Conservation (phyloP, 2,888 invertebrate species). For the Abrostola tripartita region DNA sequence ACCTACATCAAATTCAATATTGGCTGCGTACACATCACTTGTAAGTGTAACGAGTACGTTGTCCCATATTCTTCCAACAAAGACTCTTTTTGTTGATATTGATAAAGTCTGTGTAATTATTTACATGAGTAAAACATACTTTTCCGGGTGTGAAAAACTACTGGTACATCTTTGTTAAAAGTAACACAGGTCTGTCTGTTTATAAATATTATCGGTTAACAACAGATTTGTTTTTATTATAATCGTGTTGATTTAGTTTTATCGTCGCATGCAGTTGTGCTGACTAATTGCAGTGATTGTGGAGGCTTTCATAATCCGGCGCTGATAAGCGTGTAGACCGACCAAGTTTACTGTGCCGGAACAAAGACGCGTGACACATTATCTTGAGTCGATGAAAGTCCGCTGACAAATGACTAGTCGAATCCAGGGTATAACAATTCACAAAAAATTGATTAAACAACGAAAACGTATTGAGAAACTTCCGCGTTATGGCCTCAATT, state of each 20-base stretch:
- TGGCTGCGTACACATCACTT: conserved; percentile 26
- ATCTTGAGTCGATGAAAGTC: conserved; percentile 50
- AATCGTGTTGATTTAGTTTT: conserved; percentile 33
- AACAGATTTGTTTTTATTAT: conserved; percentile 42
- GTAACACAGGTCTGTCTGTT: conserved; percentile 21
- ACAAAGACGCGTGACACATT: conserved; percentile 63
- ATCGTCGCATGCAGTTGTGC: conserved; percentile 46
- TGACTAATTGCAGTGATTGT: conserved; percentile 67
- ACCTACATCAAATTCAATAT: conserved; percentile 27
- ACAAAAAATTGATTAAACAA: neutral
- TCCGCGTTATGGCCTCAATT: conserved; percentile 6
- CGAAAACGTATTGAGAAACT: conserved; percentile 7
- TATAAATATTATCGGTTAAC: conserved; percentile 38
- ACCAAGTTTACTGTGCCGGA: conserved; percentile 62
- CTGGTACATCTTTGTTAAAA: conserved; percentile 29
- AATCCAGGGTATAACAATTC: conserved; percentile 17
- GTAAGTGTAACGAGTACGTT: conserved; percentile 42
- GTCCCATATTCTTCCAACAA: conserved; percentile 45
- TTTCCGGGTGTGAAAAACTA: conserved; percentile 42
- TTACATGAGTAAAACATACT: conserved; percentile 34
- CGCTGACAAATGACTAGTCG: conserved; percentile 35
- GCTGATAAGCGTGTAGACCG: conserved; percentile 62
- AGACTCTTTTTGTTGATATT: conserved; percentile 41
- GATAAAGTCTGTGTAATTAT: conserved; percentile 50
- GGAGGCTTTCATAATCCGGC: conserved; percentile 66